Evolutionary conservation across 2,797 vertebrate species (phyloP).

Genomic region (Brachyalestes nurse): DNA sequence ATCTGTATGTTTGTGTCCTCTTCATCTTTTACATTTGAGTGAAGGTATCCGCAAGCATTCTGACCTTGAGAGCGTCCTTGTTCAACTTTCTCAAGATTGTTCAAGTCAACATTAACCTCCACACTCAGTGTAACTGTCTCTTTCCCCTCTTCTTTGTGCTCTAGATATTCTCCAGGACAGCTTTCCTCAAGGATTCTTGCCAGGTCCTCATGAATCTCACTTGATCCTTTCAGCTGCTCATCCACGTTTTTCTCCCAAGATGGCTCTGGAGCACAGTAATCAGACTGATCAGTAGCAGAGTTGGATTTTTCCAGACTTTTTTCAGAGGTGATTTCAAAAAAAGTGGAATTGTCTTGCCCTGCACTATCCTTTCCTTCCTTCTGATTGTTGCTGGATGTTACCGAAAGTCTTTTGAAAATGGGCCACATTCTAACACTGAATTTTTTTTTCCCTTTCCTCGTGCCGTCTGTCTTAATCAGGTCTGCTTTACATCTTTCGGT

Average conservation of each 20-base stretch:
- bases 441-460: slow-evolving; percentile 27
- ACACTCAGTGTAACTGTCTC: slow-evolving; percentile 49
- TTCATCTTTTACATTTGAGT: slow-evolving; percentile 14
- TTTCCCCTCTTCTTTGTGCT: neutral
- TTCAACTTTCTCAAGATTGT: neutral
- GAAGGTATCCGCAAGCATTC: neutral
- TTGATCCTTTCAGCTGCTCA: slow-evolving; percentile 23
- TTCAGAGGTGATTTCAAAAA: slow-evolving; percentile 29
- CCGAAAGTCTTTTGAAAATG: slow-evolving; percentile 73
- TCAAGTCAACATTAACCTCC: slow-evolving; percentile 43
- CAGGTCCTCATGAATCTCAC: neutral
- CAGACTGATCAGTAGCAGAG: slow-evolving; percentile 11
- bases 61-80: neutral
- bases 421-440: slow-evolving; percentile 71
- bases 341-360: neutral
- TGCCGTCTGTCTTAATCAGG: neutral
- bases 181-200: slow-evolving; percentile 1
- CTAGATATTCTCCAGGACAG: neutral
- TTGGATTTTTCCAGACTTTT: slow-evolving; percentile 70
- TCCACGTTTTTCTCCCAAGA: neutral
- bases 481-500: slow-evolving; percentile 2
- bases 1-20: neutral
- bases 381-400: slow-evolving; percentile 61
- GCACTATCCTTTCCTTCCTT: slow-evolving; percentile 59
- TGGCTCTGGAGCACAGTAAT: neutral